Base-by-base conservation (phyloP, 2,888 invertebrate genomes). In the Clepsis dumicolana region DNA sequence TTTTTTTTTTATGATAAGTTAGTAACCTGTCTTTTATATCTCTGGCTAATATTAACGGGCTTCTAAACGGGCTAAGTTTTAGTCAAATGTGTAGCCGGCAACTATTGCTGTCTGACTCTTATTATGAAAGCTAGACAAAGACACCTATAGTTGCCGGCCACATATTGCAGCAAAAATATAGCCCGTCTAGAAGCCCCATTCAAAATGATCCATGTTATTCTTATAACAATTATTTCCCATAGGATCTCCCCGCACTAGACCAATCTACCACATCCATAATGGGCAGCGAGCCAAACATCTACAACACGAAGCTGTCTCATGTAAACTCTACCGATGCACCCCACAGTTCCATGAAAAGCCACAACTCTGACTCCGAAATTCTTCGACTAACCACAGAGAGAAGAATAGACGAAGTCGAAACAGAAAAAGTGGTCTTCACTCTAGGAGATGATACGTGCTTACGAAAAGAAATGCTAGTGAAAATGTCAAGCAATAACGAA, bases 201-300 rank as follows among this genome's bases (percentile, higher is more conserved):
- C 35, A 35, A 14, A 35, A 35, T 32, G 35, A 3, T 35, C 14
- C 14, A 14, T n/a, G n/a, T 12, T 14, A n/a, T 10, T n/a, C 12
- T 48, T 12, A 48, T 18, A 63, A 27, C 61, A 8, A 54, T 62
- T 56, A 65, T 74, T 56, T 71, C 38, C 75, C 73, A 35, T 83
- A 94, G 94, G 91, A 89, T 66, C 64, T 90, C 44, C 77, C 88
- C 38, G 75, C 81, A 1, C 71, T 94, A 24, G 87, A 91, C 72
- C 81, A 88, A 4, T 91, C 93, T 1, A 90, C 92, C 0, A 85
- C 92, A 10, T 93, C 93, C 0, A 86, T 91, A 76, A 93, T 94
- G 88, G 94, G 94, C 24, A 94, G 94, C 69, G 94, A 94, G 77
- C 90, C 94, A 0, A 91, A 92, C 71, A 90, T 92, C 0, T 93